Evolutionary conservation across 2,797 vertebrate genomes (phyloP), one percentile per base, ranked within the genome.

Genomic region (Champsocephalus gunnari): DNA sequence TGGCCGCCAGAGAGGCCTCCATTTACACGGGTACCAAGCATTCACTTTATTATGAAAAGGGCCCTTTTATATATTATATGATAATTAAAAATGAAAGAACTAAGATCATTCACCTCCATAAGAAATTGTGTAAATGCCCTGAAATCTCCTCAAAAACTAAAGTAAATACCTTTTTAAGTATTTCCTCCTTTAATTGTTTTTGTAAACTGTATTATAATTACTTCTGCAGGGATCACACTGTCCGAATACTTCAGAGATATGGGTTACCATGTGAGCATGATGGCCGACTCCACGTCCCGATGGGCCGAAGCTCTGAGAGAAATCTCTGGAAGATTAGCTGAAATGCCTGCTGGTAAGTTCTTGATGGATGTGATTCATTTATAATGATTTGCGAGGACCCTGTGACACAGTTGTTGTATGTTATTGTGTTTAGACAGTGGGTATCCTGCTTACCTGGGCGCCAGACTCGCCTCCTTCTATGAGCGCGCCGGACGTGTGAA

Each of bases 261-360:
- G 98, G 98, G 98, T 57, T 99, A 99, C 87, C 95, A 99, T 0
- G 98, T 99, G 88, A 99, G 98, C 84, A 99, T 99, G 98, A 99
- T 99, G 98, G 98, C 98, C 21, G 98, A 99, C 88, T 99, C 98
- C 0, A 99, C 98, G 0, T 99, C 98, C 60, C 94, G 98, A 87
- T 99, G 98, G 98, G 98, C 98, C 1, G 98, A 99, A 83, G 98
- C 98, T 75, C 96, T 99, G 66, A 92, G 98, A 88, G 98, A 99
- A 92, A 99, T 99, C 88, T 99, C 98, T 3, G 98, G 98, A 47
- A 94, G 98, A 87, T 87, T 99, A 87, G 98, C 98, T 71, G 98
- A 99, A 92, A 99, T 99, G 98, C 98, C 98, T 75, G 98, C 98
- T 86, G 98, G 98, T 99, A 85, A 94, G 94, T 93, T 71, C 17